Evolutionary conservation across 2,888 invertebrate genomes (phyloP), one percentile per base, ranked within the genome.

Genomic region (Celastrina argiolus): DNA sequence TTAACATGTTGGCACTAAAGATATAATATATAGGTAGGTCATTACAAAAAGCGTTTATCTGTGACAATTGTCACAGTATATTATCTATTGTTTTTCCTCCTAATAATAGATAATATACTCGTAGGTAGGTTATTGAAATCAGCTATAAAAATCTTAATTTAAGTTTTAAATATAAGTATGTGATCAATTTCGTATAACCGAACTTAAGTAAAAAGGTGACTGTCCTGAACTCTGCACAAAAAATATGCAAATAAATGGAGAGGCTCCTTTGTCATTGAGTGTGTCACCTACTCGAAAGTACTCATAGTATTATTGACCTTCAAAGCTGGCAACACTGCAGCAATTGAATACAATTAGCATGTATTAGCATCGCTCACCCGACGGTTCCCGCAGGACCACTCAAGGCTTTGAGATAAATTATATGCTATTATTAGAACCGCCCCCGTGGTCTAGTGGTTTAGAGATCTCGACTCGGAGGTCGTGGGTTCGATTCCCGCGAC

Each of bases 201-300:
- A 12, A 51, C 51, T 45, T 18, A 1, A 51, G 14, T 31, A 51
- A 12, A 26, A 22, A 51, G 22, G 51, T 51, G 22, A 26, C 22
- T 64, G 64, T 31, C 66, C 51, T 65, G 65, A 41, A 65, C 45
- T 51, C 39, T 56, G 56, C 51, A 31, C 65, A 67, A 67, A 67
- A 69, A 69, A 63, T 65, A 69, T 51, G 51, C 51, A 51, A 51
- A 51, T 22, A 22, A 12, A 36, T 45, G 18, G 51, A 36, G 36
- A 36, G 36, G 10, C 45, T 51, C 51, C 22, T 51, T 51, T 45
- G 51, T 51, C 51, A 51, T 51, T 51, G 22, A 51, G 22, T 26
- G 26, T 51, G 22, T 51, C 51, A 22, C 51, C 51, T 51, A 51
- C 51, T 45, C 18, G 45, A 45, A 45, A n/a, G 45, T 45, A 18